Percentiles rank a stretch among this genome's conserved stretches.
Conservation (phyloP, 2,797 vertebrate genomes). For the Silurus lanzhouensis region DNA sequence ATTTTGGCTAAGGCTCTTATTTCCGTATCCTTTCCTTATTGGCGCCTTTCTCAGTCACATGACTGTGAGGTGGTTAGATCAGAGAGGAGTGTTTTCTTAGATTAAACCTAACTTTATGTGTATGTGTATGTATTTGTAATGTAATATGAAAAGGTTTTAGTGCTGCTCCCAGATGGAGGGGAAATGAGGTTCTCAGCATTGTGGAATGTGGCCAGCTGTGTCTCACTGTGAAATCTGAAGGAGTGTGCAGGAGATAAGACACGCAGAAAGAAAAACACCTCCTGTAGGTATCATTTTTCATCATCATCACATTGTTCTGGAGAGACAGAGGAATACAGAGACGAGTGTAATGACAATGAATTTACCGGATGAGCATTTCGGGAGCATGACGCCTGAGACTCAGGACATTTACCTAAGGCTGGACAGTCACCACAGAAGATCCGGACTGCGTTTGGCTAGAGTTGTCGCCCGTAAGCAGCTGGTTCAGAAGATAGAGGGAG, state of each 20-base stretch:
- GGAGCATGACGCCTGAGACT: constrained; percentile 69
- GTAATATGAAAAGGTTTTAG: background rate
- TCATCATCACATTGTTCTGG: background rate
- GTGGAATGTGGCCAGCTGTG: constrained; percentile 20
- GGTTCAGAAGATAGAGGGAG: constrained; percentile 69
- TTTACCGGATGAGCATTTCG: constrained; percentile 55
- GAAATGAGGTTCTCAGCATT: background rate
- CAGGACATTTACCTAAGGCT: constrained; percentile 74
- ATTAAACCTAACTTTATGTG: constrained; percentile 22
- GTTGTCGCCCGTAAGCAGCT: constrained; percentile 74
- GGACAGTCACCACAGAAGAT: constrained; percentile 67
- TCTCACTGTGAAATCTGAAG: constrained; percentile 21
- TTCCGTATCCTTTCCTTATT: constrained; percentile 28
- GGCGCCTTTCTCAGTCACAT: constrained; percentile 37
- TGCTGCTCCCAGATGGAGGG: background rate
- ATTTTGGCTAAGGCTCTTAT: constrained; percentile 39
- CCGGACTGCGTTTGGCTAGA: constrained; percentile 73
- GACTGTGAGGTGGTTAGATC: constrained; percentile 39
- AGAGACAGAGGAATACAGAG: background rate
- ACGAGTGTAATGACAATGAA: constrained; percentile 52
- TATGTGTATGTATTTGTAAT: background rate
- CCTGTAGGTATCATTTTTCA: background rate
- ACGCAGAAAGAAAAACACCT: background rate
- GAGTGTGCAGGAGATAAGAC: constrained; percentile 16
- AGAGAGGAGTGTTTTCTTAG: constrained; percentile 38